Evolutionary conservation across 2,113 vertebrate genomes (phyloP).

Genomic region (Okapia johnstoni): DNA sequence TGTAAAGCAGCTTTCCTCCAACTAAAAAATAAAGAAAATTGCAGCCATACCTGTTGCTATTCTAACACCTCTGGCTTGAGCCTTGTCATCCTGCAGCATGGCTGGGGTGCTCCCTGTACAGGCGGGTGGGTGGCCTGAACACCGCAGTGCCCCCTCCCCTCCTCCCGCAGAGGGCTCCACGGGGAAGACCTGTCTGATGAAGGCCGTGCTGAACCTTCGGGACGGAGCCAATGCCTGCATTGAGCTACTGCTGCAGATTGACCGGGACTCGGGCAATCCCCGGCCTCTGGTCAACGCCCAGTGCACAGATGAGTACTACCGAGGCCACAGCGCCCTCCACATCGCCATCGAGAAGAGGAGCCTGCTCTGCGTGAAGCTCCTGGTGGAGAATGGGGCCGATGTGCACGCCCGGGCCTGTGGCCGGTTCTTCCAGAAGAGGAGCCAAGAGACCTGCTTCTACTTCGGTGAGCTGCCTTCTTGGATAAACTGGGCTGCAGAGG

Average conservation of each 20-base stretch:
- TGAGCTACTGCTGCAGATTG: slow-evolving; percentile 85
- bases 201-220: slow-evolving; percentile 91
- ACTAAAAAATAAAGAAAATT: background rate
- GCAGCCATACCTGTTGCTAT: background rate
- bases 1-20: background rate
- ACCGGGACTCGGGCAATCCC: slow-evolving; percentile 84
- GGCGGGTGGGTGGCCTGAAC: background rate
- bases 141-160: background rate
- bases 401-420: slow-evolving; percentile 90
- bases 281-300: slow-evolving; percentile 85
- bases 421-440: slow-evolving; percentile 88
- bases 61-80: background rate
- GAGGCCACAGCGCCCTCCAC: slow-evolving; percentile 94
- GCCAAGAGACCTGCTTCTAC: slow-evolving; percentile 88
- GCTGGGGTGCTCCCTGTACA: background rate
- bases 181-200: slow-evolving; percentile 93
- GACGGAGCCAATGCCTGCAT: slow-evolving; percentile 87
- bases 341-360: slow-evolving; percentile 94
- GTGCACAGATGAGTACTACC: slow-evolving; percentile 86
- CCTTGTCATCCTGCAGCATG: background rate
- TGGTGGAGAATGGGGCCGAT: slow-evolving; percentile 90
- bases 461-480: slow-evolving; percentile 86
- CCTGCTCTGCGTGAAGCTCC: slow-evolving; percentile 82
- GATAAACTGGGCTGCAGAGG: background rate
- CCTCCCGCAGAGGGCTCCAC: slow-evolving; percentile 85